Percentiles rank a stretch among this genome's conserved stretches.
Conservation (phyloP, 2,888 invertebrate species). For the Amiota mariae region DNA sequence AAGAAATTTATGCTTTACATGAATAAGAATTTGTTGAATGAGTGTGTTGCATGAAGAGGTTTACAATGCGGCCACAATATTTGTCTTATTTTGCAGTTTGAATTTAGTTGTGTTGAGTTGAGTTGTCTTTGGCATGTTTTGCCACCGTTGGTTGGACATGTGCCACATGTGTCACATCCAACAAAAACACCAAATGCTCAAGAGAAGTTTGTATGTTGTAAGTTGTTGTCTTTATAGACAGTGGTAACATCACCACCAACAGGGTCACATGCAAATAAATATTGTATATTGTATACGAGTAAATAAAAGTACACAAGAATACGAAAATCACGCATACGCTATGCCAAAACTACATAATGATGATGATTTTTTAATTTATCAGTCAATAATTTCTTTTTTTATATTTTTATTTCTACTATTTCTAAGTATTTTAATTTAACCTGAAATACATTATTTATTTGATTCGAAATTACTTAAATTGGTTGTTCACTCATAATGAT, state of each 20-base stretch:
- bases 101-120: not conserved
- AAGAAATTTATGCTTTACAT: conserved; percentile 11
- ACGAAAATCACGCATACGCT: conserved; percentile 60
- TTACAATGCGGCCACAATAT: not conserved
- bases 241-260: not conserved
- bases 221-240: not conserved
- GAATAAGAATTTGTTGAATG: conserved; percentile 7
- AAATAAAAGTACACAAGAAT: conserved; percentile 20
- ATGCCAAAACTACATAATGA: conserved; percentile 29
- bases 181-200: not conserved
- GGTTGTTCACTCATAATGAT: too few species aligned
- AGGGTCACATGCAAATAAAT: not conserved
- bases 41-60: not conserved
- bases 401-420: not conserved
- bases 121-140: not conserved
- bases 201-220: too few species aligned
- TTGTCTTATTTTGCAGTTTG: not conserved
- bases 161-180: conserved; percentile 25
- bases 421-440: conserved; percentile 50
- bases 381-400: not conserved
- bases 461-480: too few species aligned
- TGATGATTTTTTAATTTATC: conserved; percentile 10
- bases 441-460: conserved; percentile 35
- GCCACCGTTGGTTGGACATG: conserved; percentile 6
- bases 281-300: too few species aligned